Evolutionary conservation across 2,888 invertebrate genomes (phyloP), one percentile per base, ranked within the genome.

Genomic region (Nomada flava): DNA sequence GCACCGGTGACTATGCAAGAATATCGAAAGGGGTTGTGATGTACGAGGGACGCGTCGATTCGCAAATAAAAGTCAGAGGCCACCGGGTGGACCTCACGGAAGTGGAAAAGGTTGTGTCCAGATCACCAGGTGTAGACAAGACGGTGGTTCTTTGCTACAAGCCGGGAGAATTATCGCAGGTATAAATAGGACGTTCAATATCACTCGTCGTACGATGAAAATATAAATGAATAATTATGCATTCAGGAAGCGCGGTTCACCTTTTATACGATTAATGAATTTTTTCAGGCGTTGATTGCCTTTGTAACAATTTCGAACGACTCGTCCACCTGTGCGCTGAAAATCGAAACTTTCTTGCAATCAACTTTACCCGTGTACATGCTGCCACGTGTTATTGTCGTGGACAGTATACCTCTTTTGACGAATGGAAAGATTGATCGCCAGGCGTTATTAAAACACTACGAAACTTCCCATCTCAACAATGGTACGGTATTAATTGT

Each of bases 351-450:
- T 0, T 94, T 94, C 26, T 93, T 98, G 68, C 95, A 95, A 90
- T 95, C 95, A 69, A 95, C 95, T 73, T 94, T 98, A 7, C 96
- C 97, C 0, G 94, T 95, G 9, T 98, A 98, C 90, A 97, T 98
- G 97, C 95, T 97, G 23, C 98, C 98, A 0, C 93, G 96, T 95
- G 95, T 97, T 0, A 95, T 97, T 26, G 94, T 96, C 0, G 94
- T 98, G 15, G 96, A 97, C 26, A 95, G 93, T n/a, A 95, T 98
- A 72, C 98, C 98, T 0, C 94, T 97, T 42, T 94, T 98, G 47
- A 97, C 97, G 0, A 98, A 98, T 91, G 98, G 98, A 0, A 98
- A 98, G 94, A 96, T 96, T 10, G 98, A 98, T 93, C 95, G 98
- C 52, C 98, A 98, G 91, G 94, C 96, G 0, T 93, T 98, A 50